These are phyloP conservation scores for Microctonus aethiopoides DNA, from an alignment of 2,888 invertebrate genomes.

Conservation along the genomic window DNA sequence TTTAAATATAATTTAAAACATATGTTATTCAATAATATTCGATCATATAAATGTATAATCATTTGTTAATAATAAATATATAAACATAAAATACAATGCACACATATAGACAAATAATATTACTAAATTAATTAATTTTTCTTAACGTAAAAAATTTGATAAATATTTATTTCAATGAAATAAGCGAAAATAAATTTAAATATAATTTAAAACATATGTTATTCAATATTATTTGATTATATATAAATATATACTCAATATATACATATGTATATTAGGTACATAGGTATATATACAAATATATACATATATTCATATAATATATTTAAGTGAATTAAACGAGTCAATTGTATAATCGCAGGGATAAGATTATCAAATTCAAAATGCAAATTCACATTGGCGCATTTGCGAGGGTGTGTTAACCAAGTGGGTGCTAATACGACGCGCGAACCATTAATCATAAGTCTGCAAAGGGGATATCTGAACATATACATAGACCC, in stretches of 20 bases:
- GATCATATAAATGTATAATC: too few species aligned
- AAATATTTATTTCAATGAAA: too few species aligned
- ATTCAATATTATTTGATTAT: neutral
- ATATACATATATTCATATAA: neutral
- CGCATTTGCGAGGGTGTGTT: conserved; percentile 39
- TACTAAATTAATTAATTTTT: too few species aligned
- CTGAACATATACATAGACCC: neutral
- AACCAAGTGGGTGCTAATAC: conserved; percentile 64
- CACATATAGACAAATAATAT: too few species aligned
- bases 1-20: too few species aligned
- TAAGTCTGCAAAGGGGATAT: conserved; percentile 54
- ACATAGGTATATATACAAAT: neutral
- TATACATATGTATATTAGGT: too few species aligned
- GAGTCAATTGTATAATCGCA: conserved; percentile 22
- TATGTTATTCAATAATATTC: too few species aligned
- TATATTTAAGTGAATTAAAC: neutral
- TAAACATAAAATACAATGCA: too few species aligned
- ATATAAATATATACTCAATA: too few species aligned
- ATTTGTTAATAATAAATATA: too few species aligned
- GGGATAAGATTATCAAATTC: conserved; percentile 62
- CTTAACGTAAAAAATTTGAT: too few species aligned
- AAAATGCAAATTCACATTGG: conserved; percentile 61
- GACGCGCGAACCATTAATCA: conserved; percentile 65
- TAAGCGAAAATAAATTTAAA: neutral
- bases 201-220: neutral